Percentiles rank a stretch among this genome's conserved stretches.
Conservation (phyloP, 2,888 invertebrate genomes). For the Catocala nupta region DNA sequence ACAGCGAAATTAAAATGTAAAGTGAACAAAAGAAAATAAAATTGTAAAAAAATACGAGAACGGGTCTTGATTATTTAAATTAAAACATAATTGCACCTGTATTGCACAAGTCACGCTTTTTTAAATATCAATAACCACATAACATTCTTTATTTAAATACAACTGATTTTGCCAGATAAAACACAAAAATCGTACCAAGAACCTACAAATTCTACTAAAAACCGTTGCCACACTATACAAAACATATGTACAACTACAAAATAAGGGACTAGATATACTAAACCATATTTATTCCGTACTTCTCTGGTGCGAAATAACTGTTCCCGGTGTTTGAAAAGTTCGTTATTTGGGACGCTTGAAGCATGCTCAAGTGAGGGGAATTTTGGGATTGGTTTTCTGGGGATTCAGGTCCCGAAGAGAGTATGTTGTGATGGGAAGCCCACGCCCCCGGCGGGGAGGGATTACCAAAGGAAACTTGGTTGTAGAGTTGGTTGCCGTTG, state of each 20-base stretch:
- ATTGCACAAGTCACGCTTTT: background rate
- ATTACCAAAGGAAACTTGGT: slow-evolving; percentile 84
- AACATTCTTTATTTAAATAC: slow-evolving; percentile 18
- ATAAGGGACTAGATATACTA: slow-evolving; percentile 78
- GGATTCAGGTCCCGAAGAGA: slow-evolving; percentile 79
- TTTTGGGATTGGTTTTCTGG: slow-evolving; percentile 82
- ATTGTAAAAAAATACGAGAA: slow-evolving; percentile 49
- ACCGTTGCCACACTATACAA: slow-evolving; percentile 51
- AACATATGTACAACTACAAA: slow-evolving; percentile 59
- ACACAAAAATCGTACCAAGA: slow-evolving; percentile 26
- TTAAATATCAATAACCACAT: background rate
- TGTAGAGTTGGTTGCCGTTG: slow-evolving; percentile 83
- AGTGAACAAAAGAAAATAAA: slow-evolving; percentile 44
- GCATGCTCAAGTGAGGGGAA: slow-evolving; percentile 81
- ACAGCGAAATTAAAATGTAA: slow-evolving; percentile 34
- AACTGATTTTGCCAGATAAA: slow-evolving; percentile 1
- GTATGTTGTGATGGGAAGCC: slow-evolving; percentile 82
- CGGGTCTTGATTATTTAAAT: slow-evolving; percentile 14
- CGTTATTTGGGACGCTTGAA: slow-evolving; percentile 83
- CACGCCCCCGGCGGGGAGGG: slow-evolving; percentile 81
- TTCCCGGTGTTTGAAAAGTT: slow-evolving; percentile 85
- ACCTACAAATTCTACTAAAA: slow-evolving; percentile 44
- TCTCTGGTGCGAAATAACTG: slow-evolving; percentile 84
- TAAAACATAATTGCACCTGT: slow-evolving; percentile 8
- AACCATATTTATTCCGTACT: slow-evolving; percentile 86